phyloP scores from a whole-genome alignment of 2,888 invertebrate species.

The Dynastes grantii region DNA sequence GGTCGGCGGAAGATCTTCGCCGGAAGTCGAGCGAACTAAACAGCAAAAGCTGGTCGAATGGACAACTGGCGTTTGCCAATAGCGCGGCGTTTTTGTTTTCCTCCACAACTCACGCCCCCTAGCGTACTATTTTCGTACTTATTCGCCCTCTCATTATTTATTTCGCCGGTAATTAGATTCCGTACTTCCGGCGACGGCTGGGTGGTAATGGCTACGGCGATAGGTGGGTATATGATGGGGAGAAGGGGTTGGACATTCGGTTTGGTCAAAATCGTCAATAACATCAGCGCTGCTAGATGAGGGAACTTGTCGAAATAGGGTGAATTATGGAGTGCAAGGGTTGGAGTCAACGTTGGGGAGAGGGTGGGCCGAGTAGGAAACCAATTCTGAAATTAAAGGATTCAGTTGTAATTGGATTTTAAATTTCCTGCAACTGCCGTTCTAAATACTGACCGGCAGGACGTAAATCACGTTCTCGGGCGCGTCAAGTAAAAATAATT shows the following conservation, averaged over 20 bases:
- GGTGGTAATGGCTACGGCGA: neutral
- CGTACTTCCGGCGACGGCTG: slow-evolving; percentile 12
- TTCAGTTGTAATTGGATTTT: slow-evolving; percentile 44
- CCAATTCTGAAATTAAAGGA: slow-evolving; percentile 44
- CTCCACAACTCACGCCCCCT: slow-evolving; percentile 14
- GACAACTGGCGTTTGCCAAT: slow-evolving; percentile 15
- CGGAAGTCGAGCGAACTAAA: slow-evolving; percentile 52
- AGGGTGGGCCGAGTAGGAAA: neutral
- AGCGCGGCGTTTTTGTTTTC: slow-evolving; percentile 18
- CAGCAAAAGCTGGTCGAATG: neutral
- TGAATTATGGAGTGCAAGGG: too few relatives aligned
- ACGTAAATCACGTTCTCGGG: slow-evolving; percentile 28
- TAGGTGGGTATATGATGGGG: too few relatives aligned
- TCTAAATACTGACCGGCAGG: slow-evolving; percentile 25
- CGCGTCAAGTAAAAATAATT: slow-evolving; percentile 11
- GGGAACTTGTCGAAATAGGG: neutral
- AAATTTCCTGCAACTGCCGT: slow-evolving; percentile 29
- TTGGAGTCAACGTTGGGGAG: neutral
- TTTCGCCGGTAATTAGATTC: slow-evolving; percentile 34
- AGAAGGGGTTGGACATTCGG: neutral
- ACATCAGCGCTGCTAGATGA: neutral
- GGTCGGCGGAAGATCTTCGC: slow-evolving; percentile 51
- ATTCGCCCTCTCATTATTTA: slow-evolving; percentile 36
- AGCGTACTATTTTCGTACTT: neutral
- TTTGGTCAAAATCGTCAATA: slow-evolving; percentile 27